These are phyloP conservation scores for Acrobeloides nanus DNA, from an alignment of 2,888 invertebrate genomes.

Conservation along the genomic window DNA sequence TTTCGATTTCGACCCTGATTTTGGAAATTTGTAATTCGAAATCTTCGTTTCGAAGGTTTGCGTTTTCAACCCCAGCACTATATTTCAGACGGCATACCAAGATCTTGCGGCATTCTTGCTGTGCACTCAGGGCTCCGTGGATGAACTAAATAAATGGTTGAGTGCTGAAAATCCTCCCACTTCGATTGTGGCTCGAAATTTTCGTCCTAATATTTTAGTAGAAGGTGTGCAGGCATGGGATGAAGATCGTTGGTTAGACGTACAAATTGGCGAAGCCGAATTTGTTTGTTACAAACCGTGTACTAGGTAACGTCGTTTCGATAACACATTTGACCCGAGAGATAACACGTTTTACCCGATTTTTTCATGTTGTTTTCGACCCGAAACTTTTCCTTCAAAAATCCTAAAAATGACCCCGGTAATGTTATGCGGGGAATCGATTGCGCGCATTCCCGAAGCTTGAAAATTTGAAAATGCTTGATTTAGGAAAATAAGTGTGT, in stretches of 20 bases:
- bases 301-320: constrained; percentile 38
- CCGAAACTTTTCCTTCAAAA: no score
- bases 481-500: no score
- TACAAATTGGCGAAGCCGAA: constrained; percentile 39
- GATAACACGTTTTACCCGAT: not conserved
- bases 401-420: no score
- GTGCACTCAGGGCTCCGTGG: constrained; percentile 35
- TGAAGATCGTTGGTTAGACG: constrained; percentile 43
- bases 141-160: constrained; percentile 29
- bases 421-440: no score
- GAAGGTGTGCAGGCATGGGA: constrained; percentile 34
- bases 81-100: constrained; percentile 34
- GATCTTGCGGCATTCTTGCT: constrained; percentile 41
- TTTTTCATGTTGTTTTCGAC: no score
- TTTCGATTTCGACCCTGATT: no score
- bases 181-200: constrained; percentile 28
- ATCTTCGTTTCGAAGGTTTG: no score
- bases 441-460: no score
- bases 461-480: no score
- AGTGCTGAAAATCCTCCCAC: not conserved
- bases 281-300: constrained; percentile 47
- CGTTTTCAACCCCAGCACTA: no score
- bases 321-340: no score
- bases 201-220: constrained; percentile 45
- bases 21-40: no score